Base-by-base conservation (phyloP, 2,888 invertebrate species). In the Orthosia cruda region DNA sequence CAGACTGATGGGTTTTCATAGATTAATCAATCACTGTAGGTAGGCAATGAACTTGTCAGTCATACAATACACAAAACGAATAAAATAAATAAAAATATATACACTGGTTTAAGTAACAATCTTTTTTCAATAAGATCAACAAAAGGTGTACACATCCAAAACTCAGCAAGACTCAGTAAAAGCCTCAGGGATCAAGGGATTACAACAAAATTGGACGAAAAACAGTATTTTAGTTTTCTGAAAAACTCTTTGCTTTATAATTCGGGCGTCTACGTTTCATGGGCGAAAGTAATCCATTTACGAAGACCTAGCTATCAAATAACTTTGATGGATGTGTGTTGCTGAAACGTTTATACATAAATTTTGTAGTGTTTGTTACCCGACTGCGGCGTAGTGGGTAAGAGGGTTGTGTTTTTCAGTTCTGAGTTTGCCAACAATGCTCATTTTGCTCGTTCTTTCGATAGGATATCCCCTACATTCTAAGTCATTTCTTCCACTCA, bases 251-350 rank as follows among this genome's bases (percentile, higher is more conserved):
- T 20, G 32, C 58, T 64, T 49, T 45, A 64, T 58, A 66, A 81
- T 57, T 66, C 45, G 55, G 11, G 13, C n/a, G 3, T 47, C n/a
- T 13, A 23, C 18, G 20, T 40, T 58, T 49, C 23, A 49, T 64
- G 50, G 54, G 12, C 4, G 7, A 76, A 76, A 49, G 61, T 76
- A 82, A 76, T 81, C 59, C 61, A 65, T 81, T 77, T 62, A 52
- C 26, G 55, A 45, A 81, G 49, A 58, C 26, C 32, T 73, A 32
- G 4, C 32, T 63, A 72, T 77, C 63, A 81, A 74, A 49, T 58
- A 50, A 26, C 1, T 64, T 75, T 81, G 75, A 77, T 64, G 75
- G 58, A 74, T 76, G 55, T 71, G 49, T 26, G 73, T 50, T 76
- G 57, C 23, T 45, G n/a, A 80, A 57, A 62, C 26, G 26, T 45